Percentiles rank a stretch among this genome's conserved stretches.
phyloP scores from a whole-genome alignment of 1,140 invertebrate genomes.

The Ectropis grisescens region DNA sequence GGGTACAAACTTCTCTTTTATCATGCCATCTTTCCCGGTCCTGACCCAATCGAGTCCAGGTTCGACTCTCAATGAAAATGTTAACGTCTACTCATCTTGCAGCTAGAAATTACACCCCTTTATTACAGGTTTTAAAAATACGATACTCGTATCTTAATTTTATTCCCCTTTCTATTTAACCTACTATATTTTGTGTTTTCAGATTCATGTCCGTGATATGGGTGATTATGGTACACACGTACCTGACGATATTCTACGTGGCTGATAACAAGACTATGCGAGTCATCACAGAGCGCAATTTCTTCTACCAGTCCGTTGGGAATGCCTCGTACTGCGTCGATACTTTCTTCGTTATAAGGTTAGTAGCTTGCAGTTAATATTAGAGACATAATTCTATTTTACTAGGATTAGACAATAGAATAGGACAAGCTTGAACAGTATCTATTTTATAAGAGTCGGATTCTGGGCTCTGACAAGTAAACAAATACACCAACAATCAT shows the following conservation, averaged over 20 bases:
- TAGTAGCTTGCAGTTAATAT: not conserved
- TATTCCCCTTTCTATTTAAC: no score
- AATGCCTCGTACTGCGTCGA: conserved; percentile 94
- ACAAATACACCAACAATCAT: no score
- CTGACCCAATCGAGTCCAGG: no score
- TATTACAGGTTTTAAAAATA: no score
- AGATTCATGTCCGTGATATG: conserved; percentile 87
- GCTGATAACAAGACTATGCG: conserved; percentile 83
- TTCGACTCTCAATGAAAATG: no score
- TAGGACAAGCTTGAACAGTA: not conserved
- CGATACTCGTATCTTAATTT: no score
- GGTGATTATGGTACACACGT: conserved; percentile 95
- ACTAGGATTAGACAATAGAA: not conserved
- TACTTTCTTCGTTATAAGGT: conserved; percentile 93
- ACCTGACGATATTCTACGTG: conserved; percentile 83
- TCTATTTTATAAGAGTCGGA: no score
- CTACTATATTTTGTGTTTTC: conserved; percentile 13
- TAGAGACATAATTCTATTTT: not conserved
- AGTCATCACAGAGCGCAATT: conserved; percentile 81
- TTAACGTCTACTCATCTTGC: no score
- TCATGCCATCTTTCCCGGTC: no score
- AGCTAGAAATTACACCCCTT: no score
- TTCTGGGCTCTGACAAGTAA: no score
- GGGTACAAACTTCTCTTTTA: no score
- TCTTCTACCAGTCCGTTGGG: conserved; percentile 87